These are phyloP conservation scores for Anisognathus igniventris DNA, from an alignment of 2,797 vertebrate genomes.

Conservation along the genomic window DNA sequence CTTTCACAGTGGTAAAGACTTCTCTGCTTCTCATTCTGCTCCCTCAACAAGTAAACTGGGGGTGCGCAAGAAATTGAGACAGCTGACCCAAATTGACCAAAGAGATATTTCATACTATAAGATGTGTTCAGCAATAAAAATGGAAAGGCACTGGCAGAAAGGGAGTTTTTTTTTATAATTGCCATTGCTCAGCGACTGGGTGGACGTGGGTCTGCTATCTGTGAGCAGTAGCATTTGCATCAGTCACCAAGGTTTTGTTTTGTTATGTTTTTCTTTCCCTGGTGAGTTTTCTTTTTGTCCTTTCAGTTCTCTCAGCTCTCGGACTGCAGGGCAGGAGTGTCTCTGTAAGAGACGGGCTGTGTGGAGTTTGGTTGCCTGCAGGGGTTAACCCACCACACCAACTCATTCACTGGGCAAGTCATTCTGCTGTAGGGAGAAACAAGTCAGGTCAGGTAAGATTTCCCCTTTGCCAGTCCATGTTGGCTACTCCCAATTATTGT, in stretches of 20 bases:
- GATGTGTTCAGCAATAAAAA: background rate
- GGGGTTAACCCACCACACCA: fast-evolving
- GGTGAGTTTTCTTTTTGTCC: background rate
- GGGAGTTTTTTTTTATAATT: background rate
- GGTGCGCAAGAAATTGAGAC: background rate
- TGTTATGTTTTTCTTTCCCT: background rate
- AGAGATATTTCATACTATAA: background rate
- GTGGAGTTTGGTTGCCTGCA: background rate
- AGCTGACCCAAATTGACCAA: background rate
- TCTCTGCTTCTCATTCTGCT: background rate
- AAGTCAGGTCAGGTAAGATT: background rate
- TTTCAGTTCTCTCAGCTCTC: background rate
- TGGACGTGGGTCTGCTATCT: background rate
- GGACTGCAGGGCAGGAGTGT: background rate
- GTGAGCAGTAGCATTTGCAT: background rate
- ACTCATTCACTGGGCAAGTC: background rate
- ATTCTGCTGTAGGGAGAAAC: background rate
- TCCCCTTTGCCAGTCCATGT: background rate
- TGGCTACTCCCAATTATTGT: background rate
- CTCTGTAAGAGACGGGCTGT: background rate
- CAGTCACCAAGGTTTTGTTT: background rate
- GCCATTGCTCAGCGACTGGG: fast-evolving
- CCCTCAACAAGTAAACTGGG: background rate
- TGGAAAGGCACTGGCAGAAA: background rate
- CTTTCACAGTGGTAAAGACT: background rate